Evolutionary conservation across 1,140 invertebrate genomes (phyloP), one percentile per base, ranked within the genome.

Genomic region (Drosophila truncata): DNA sequence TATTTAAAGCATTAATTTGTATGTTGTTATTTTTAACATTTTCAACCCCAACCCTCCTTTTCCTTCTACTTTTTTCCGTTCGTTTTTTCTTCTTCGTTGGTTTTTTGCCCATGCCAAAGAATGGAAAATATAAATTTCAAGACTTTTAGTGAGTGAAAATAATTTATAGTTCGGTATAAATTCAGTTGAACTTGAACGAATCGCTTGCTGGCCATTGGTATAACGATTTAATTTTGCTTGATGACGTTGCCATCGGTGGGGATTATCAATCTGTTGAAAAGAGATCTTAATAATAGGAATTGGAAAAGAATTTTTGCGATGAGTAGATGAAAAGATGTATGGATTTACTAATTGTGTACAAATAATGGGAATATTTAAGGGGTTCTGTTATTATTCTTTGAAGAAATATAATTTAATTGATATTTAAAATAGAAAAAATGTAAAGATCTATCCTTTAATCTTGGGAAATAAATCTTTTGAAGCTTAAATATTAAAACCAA

Each of bases 1-100:
- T 90, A 90, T 90, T 90, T 82, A 85, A 90, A 90, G 75, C 78
- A 90, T 90, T 82, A 90, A 90, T 90, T 90, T 90, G 81, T 90
- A 66, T 69, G 78, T 55, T 90, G 69, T 75, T 88, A 90, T 88
- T 90, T 88, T 84, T 84, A 90, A 87, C 69, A 75, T 47, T 46
- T 42, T 35, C 60, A 35, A 14, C 60, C 63, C 25, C 55, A 59
- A 6, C 29, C 50, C 39, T 6, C 41, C 29, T 39, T n/a, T 44
- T 59, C 6, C 37, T 58, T 33, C 29, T 57, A 23, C 29, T 63
- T 52, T 54, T 59, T 39, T 14, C 44, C 14, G 44, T 57, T 61
- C n/a, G 3, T 13, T 52, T 42, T 20, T 77, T 58, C 23, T 27
- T 41, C 23, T 39, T 50, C 20, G 18, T 27, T 27, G 23, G 16